A percentile compares a stretch with the other conserved stretches of the same genome.
Conservation (phyloP, 2,113 vertebrate species). For the Falco punctatus region DNA sequence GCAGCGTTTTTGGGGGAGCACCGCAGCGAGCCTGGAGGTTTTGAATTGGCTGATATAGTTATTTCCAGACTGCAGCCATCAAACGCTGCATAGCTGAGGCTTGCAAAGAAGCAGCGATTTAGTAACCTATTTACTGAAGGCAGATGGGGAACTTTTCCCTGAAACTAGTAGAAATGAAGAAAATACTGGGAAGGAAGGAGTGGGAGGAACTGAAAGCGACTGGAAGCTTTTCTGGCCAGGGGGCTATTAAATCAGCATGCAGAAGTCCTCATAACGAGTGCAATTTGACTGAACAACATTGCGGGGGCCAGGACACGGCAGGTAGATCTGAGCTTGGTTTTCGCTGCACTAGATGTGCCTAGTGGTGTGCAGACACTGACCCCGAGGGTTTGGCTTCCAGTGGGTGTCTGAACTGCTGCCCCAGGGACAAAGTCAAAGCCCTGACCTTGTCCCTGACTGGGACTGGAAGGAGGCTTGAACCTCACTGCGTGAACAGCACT, state of each 20-base stretch:
- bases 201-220: not conserved
- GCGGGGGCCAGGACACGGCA: not conserved
- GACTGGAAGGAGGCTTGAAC: not conserved
- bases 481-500: not conserved
- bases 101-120: not conserved
- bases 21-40: accelerated
- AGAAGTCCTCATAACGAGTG: not conserved
- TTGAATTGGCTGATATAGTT: not conserved
- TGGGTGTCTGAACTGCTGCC: not conserved
- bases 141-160: not conserved
- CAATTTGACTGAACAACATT: not conserved
- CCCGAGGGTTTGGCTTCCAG: not conserved
- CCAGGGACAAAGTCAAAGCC: not conserved
- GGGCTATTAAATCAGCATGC: not conserved
- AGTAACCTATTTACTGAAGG: not conserved
- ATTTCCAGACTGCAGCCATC: not conserved
- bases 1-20: not conserved
- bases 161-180: not conserved
- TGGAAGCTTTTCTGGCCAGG: not conserved
- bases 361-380: not conserved
- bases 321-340: not conserved
- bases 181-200: not conserved
- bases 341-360: not conserved
- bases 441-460: not conserved
- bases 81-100: not conserved